Percentiles rank a stretch among this genome's conserved stretches.
phyloP scores from a whole-genome alignment of 2,797 vertebrate genomes.

The Nasua narica region DNA sequence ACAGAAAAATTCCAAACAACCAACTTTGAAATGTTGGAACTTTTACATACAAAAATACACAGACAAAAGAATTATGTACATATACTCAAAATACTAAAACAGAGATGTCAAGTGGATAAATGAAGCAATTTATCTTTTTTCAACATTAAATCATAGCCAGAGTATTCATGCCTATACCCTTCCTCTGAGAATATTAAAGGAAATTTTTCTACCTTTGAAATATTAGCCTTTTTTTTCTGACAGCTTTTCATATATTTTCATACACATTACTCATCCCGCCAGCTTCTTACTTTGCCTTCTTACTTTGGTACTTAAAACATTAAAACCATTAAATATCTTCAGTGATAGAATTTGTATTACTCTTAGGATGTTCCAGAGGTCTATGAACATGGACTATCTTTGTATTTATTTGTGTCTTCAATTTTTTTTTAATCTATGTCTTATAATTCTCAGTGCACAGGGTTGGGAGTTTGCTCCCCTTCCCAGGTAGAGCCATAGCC shows the following conservation, averaged over 20 bases:
- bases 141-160: neutral
- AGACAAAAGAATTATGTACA: neutral
- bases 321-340: too few relatives aligned
- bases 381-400: neutral
- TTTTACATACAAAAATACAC: neutral
- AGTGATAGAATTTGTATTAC: neutral
- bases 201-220: neutral
- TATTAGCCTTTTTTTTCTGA: neutral
- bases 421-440: neutral
- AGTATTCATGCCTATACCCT: neutral
- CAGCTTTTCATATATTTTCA: neutral
- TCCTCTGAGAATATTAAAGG: neutral
- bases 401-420: neutral
- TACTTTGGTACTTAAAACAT: neutral
- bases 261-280: too few relatives aligned
- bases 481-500: neutral
- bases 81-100: neutral
- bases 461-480: neutral
- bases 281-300: neutral
- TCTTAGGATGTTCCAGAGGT: neutral
- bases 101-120: neutral
- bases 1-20: neutral
- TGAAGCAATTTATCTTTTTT: neutral
- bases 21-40: neutral
- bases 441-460: neutral